Base-by-base conservation (phyloP, 1,140 invertebrate species). In the Drosophila pectinifera region DNA sequence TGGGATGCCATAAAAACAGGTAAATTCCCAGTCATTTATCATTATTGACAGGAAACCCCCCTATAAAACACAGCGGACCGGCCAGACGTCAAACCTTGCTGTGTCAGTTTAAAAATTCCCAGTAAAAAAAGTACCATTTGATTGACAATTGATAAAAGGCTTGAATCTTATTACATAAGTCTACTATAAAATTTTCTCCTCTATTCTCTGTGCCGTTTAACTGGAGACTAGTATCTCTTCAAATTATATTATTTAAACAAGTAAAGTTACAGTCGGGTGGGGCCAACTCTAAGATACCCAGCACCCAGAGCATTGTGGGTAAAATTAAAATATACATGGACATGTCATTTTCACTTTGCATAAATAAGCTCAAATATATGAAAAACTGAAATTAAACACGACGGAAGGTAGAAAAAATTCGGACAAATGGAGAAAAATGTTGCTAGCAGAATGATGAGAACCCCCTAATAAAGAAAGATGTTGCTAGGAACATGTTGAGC, bases 21-120 rank as follows among this genome's bases (percentile, higher is more conserved):
- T 31, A 53, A 57, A 28, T 42, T 8, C 36, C 14, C 43, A 7
- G 8, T 34, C 43, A 58, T 58, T 41, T 18, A 36, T 49, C 38
- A 48, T 46, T 42, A 42, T 16, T 18, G 16, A 20, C 31, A 39
- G 72, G 61, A 54, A 78, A 73, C 78, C 24, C 20, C 75, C 34
- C 34, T 22, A n/a, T 39, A 49, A 22, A 38, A 16, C 24, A 14
- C 18, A 39, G 16, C 34, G 13, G 5, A 4, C 10, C 18, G 24
- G 11, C 10, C 5, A 10, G 26, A 16, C 11, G 31, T 20, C 14
- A 22, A 55, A 14, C 31, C 6, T 10, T 43, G n/a, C 3, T 41
- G 54, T 16, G 34, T 10, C 8, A 14, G n/a, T 13, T 20, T 45
- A 28, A 18, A 64, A 62, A 31, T 39, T 26, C 28, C 41, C 48